Evolutionary conservation across 2,113 vertebrate genomes (phyloP).

Genomic region (Condylura cristata): DNA sequence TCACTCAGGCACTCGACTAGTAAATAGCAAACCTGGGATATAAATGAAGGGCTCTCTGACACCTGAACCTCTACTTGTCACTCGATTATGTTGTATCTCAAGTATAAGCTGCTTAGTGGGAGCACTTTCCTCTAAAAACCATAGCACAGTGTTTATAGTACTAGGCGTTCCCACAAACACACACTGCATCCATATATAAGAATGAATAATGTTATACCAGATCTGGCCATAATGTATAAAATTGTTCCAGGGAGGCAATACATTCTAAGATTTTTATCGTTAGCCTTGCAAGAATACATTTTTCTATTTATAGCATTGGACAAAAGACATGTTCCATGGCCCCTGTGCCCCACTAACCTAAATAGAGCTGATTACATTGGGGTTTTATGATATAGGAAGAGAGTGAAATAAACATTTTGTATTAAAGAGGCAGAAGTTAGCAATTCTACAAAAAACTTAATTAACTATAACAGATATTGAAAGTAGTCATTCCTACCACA

Average conservation of each 20-base stretch:
- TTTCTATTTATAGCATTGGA: constrained; percentile 16
- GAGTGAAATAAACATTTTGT: constrained; percentile 14
- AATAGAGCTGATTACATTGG: background rate
- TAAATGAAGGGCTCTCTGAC: background rate
- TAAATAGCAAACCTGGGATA: background rate
- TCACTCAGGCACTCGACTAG: background rate
- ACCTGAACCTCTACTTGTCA: background rate
- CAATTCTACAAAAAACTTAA: constrained; percentile 26
- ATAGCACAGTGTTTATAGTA: background rate
- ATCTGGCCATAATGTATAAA: background rate
- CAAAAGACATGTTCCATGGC: background rate
- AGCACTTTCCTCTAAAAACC: background rate
- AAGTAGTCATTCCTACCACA: background rate
- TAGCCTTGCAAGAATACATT: background rate
- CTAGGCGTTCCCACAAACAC: background rate
- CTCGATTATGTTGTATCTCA: background rate
- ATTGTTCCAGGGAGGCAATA: background rate
- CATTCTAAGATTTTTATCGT: background rate
- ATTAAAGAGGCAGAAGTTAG: background rate
- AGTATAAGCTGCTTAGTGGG: background rate
- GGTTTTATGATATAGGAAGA: background rate
- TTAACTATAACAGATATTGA: background rate
- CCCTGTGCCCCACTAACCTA: background rate
- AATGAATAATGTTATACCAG: background rate
- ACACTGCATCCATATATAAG: background rate